Evolutionary conservation across 2,113 vertebrate species (phyloP).

Genomic region (Proterorhinus semilunaris): DNA sequence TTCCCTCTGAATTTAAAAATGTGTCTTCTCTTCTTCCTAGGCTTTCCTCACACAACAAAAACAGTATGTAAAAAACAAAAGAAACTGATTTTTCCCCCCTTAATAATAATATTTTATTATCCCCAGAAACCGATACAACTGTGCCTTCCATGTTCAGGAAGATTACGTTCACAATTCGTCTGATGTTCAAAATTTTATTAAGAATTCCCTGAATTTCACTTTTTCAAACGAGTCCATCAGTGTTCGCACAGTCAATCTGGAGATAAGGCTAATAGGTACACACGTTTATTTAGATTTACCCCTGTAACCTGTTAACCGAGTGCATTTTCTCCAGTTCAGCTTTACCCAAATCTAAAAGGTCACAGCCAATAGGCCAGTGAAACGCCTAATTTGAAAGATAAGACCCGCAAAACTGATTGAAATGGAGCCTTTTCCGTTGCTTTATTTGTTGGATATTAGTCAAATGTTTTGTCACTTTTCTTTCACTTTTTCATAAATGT

Average conservation of each 20-base stretch:
- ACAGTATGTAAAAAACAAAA: slow-evolving; percentile 37
- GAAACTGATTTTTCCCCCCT: neutral
- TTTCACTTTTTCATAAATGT: no score
- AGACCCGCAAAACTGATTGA: no score
- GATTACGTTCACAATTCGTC: slow-evolving; percentile 1
- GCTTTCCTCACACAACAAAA: slow-evolving; percentile 3
- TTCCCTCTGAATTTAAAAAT: neutral
- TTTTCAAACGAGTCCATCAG: slow-evolving; percentile 35
- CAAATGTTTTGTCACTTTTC: no score
- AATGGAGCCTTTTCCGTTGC: no score
- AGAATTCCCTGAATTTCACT: slow-evolving; percentile 31
- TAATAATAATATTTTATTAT: neutral
- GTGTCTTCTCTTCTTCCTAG: slow-evolving; percentile 34
- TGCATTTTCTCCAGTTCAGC: no score
- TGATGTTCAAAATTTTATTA: slow-evolving; percentile 25
- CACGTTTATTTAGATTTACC: accelerated
- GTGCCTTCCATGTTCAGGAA: slow-evolving; percentile 65
- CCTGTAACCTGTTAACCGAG: no score
- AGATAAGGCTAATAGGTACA: slow-evolving; percentile 61
- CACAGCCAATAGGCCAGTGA: no score
- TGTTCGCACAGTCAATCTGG: slow-evolving; percentile 32
- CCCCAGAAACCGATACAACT: slow-evolving; percentile 56
- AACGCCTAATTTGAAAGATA: no score
- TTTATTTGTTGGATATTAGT: no score
- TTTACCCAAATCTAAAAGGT: no score